These are phyloP conservation scores for Peribatodes rhomboidaria DNA, from an alignment of 2,888 invertebrate species.

Conservation along the genomic window DNA sequence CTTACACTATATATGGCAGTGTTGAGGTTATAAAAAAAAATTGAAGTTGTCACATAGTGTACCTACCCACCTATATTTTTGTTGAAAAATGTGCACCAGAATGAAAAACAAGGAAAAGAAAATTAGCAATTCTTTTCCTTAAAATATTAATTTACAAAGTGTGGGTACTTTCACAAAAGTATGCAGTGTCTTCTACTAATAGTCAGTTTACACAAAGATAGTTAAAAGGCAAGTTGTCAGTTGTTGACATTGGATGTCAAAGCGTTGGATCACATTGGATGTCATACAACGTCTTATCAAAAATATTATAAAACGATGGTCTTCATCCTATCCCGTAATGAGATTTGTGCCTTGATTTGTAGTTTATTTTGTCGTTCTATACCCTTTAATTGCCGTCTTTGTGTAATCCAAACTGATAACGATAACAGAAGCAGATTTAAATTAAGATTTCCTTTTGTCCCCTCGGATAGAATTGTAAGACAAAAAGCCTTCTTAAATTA, in stretches of 20 bases:
- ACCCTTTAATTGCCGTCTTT: constrained; percentile 15
- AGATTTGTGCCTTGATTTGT: neutral
- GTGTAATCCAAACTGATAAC: constrained; percentile 19
- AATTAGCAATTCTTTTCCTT: no score
- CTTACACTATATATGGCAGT: constrained; percentile 83
- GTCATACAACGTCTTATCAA: neutral
- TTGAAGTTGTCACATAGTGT: constrained; percentile 32
- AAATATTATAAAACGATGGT: constrained; percentile 2
- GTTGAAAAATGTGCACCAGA: neutral
- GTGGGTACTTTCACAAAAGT: neutral
- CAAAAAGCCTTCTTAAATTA: constrained; percentile 33
- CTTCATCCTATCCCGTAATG: no score
- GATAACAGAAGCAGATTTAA: constrained; percentile 31
- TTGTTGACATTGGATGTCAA: constrained; percentile 1
- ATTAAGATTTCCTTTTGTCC: constrained; percentile 34
- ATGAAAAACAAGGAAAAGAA: neutral
- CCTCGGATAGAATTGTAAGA: constrained; percentile 12
- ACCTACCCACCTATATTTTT: neutral
- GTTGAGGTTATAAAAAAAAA: constrained; percentile 73
- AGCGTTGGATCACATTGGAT: neutral
- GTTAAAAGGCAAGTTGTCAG: constrained; percentile 18
- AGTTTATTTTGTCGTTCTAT: constrained; percentile 4
- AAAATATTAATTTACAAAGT: neutral
- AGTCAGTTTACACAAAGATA: constrained; percentile 17
- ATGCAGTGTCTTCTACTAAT: neutral